Evolutionary conservation across 2,113 vertebrate species (phyloP).

Genomic region (Procavia capensis): DNA sequence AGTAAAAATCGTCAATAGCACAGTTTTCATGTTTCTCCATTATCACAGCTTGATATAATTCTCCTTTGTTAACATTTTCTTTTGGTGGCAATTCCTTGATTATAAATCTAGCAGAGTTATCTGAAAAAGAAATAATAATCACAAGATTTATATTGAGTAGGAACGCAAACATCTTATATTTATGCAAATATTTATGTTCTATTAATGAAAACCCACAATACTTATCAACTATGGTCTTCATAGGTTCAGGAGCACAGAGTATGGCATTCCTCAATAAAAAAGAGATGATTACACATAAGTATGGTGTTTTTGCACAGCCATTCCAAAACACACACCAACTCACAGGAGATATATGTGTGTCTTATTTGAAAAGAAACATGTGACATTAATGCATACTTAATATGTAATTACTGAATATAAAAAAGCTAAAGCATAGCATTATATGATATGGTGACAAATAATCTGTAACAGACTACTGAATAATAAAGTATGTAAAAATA

Average conservation of each 20-base stretch:
- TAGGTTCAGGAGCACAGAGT: not conserved
- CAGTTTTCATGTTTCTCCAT: not conserved
- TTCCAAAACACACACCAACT: not conserved
- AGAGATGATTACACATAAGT: not conserved
- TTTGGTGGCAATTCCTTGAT: not conserved
- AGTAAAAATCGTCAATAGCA: not conserved
- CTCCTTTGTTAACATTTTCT: not conserved
- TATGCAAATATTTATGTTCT: too few species aligned
- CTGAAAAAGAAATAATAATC: not conserved
- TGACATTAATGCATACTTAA: not conserved
- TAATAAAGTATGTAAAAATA: not conserved
- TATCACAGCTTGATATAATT: not conserved
- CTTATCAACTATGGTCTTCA: not conserved
- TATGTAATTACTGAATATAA: not conserved
- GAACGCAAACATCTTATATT: not conserved
- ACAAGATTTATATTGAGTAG: not conserved
- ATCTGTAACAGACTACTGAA: not conserved
- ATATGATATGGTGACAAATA: not conserved
- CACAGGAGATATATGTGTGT: not conserved
- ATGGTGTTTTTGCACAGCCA: not conserved
- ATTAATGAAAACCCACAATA: not conserved
- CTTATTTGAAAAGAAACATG: not conserved
- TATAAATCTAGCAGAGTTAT: not conserved
- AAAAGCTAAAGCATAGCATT: not conserved
- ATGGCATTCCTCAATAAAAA: not conserved